A percentile compares a stretch with the other conserved stretches of the same genome.
These are phyloP conservation scores for Percina caprodes DNA, from an alignment of 2,113 vertebrate genomes.

Conservation along the genomic window DNA sequence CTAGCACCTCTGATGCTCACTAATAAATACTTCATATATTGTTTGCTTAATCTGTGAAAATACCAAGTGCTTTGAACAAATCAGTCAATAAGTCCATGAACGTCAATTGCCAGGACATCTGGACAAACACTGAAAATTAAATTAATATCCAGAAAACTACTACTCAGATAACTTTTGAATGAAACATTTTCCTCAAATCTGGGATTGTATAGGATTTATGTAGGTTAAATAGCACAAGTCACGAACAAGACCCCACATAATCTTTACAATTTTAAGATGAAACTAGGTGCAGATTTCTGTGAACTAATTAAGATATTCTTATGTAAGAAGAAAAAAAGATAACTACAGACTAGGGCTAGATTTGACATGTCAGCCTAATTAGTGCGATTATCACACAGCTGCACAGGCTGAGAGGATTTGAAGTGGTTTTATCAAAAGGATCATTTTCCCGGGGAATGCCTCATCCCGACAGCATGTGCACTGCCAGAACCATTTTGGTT, in stretches of 20 bases:
- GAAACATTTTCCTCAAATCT: background rate
- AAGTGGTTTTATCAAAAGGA: slow-evolving; percentile 92
- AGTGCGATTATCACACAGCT: slow-evolving; percentile 94
- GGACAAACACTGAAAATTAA: slow-evolving; percentile 1
- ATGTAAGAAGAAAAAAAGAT: background rate
- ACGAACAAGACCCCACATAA: background rate
- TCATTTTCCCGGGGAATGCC: slow-evolving; percentile 89
- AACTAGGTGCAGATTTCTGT: slow-evolving; percentile 19
- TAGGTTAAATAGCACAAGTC: background rate
- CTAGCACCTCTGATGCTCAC: background rate
- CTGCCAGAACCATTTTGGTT: slow-evolving; percentile 79
- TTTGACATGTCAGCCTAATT: slow-evolving; percentile 91
- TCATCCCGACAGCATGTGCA: slow-evolving; percentile 89
- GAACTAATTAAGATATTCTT: slow-evolving; percentile 9
- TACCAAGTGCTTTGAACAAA: background rate
- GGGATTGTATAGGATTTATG: background rate
- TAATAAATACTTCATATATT: background rate
- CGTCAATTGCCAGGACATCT: background rate
- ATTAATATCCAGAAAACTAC: background rate
- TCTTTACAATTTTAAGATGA: background rate
- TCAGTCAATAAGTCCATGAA: background rate
- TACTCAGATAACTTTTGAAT: background rate
- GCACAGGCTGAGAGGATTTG: slow-evolving; percentile 89
- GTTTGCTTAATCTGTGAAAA: background rate
- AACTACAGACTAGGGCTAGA: slow-evolving; percentile 44